Conservation (phyloP, 2,113 vertebrate species). For the Diadophis punctatus region DNA sequence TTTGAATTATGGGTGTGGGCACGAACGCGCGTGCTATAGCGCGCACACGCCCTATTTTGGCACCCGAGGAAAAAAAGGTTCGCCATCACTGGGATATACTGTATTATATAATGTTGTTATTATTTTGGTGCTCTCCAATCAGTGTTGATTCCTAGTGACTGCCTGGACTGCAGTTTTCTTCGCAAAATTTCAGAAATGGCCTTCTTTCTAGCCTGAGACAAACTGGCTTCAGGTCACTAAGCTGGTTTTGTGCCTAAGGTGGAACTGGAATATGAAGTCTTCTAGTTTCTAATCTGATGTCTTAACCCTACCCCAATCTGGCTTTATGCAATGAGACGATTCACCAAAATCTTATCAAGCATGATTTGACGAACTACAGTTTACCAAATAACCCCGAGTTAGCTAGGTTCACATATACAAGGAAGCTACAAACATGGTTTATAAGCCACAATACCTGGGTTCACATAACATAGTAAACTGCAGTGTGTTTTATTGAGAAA, state of each 20-base stretch:
- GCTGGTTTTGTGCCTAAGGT: background rate
- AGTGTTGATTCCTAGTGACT: background rate
- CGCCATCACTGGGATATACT: no score
- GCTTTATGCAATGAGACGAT: background rate
- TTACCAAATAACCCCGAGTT: background rate
- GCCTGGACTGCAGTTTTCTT: background rate
- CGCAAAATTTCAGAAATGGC: background rate
- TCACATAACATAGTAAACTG: background rate
- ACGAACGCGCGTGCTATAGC: no score
- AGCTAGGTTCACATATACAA: background rate
- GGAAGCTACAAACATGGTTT: background rate
- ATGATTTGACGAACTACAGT: background rate
- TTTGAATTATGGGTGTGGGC: no score
- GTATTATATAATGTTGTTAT: background rate
- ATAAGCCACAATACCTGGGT: background rate
- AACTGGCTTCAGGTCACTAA: background rate
- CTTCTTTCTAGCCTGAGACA: background rate
- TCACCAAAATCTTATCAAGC: background rate
- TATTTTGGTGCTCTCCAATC: background rate
- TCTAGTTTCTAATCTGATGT: background rate
- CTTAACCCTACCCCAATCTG: background rate
- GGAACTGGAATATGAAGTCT: background rate
- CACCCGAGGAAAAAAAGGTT: no score
- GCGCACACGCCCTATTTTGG: no score
- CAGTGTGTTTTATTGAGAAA: no score